phyloP scores from a whole-genome alignment of 2,113 vertebrate species.

The Orcinus orca region DNA sequence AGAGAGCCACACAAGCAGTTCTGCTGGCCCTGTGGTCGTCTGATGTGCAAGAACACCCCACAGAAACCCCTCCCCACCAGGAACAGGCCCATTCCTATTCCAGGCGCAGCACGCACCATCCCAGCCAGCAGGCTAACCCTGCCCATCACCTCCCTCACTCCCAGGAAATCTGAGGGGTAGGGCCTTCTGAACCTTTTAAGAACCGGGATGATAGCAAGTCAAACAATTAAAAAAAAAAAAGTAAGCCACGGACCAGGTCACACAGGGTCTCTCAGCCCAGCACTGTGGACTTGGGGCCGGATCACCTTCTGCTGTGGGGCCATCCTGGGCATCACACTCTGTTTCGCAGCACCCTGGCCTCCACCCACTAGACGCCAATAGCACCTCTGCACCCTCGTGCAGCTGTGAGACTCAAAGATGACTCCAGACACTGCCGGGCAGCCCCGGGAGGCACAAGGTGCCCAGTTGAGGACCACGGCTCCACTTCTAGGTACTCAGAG shows the following conservation, averaged over 20 bases:
- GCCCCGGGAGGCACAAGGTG: background rate
- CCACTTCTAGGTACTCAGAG: background rate
- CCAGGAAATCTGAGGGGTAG: background rate
- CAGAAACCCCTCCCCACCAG: background rate
- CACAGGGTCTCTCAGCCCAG: background rate
- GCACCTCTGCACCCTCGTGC: background rate
- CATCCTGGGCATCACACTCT: background rate
- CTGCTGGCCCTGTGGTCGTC: background rate
- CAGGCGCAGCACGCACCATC: accelerated
- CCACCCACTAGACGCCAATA: background rate
- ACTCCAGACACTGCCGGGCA: background rate
- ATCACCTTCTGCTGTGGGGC: background rate
- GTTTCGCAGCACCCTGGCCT: background rate
- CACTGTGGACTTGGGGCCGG: background rate
- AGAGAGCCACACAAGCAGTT: background rate
- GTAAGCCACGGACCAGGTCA: background rate
- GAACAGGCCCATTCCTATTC: background rate
- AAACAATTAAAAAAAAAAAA: background rate
- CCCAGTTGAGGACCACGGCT: background rate
- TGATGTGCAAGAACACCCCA: background rate
- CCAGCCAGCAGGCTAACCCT: background rate
- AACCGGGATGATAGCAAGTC: background rate
- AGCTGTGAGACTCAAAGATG: background rate
- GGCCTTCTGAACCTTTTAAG: background rate
- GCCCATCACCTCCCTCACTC: background rate